Conservation (phyloP, 2,888 invertebrate genomes). For the Hydrotaea cyrtoneurina region DNA sequence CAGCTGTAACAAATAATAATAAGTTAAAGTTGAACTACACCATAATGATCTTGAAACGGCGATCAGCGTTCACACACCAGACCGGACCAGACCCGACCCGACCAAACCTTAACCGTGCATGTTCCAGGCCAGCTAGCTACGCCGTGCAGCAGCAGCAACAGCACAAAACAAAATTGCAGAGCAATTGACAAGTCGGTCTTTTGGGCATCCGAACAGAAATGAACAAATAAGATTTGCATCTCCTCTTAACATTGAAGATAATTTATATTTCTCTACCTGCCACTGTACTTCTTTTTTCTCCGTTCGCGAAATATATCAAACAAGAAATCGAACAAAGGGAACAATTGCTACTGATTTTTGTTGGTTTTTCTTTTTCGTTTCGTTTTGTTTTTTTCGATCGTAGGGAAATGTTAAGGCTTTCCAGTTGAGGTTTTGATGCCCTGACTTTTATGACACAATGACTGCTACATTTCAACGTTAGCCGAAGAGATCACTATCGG, state of each 20-base stretch:
- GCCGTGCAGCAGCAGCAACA: background rate
- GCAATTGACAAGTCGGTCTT: conserved; percentile 60
- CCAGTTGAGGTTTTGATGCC: background rate
- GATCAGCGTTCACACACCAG: background rate
- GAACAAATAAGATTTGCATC: conserved; percentile 63
- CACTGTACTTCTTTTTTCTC: background rate
- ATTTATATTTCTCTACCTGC: conserved; percentile 56
- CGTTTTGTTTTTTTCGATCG: background rate
- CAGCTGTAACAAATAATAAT: conserved; percentile 41
- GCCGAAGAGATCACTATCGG: conserved; percentile 22
- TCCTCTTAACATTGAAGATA: conserved; percentile 62
- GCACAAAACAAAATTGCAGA: conserved; percentile 43
- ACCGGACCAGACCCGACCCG: no score
- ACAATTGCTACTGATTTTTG: conserved; percentile 43
- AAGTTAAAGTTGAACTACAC: conserved; percentile 37
- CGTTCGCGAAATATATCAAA: background rate
- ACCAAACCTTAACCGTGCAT: background rate
- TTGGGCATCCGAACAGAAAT: conserved; percentile 28
- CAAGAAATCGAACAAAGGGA: conserved; percentile 24
- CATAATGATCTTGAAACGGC: conserved; percentile 52
- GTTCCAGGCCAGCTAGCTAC: background rate
- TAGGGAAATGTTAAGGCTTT: background rate
- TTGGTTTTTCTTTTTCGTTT: background rate
- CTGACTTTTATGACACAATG: conserved; percentile 26
- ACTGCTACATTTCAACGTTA: conserved; percentile 15